Evolutionary conservation across 2,797 vertebrate species (phyloP).

Genomic region (Coregonus ussuriensis): DNA sequence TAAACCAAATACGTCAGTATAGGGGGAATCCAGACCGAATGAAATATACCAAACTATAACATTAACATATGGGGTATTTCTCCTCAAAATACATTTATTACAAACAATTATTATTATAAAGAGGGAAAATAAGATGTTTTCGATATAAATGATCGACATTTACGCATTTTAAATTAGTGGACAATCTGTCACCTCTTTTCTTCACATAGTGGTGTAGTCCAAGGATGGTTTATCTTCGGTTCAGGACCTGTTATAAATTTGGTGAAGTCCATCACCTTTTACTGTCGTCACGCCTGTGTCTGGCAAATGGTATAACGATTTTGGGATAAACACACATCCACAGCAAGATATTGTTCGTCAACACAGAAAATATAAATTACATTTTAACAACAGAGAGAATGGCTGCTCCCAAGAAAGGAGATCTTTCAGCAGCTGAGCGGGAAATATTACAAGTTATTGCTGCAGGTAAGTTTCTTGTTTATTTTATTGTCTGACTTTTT

Average conservation of each 20-base stretch:
- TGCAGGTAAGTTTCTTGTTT: conserved; percentile 68
- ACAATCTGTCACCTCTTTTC: neutral
- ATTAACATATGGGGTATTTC: neutral
- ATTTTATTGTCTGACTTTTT: neutral
- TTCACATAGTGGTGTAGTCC: conserved; percentile 41
- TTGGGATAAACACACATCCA: neutral
- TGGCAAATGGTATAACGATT: neutral
- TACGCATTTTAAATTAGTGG: neutral
- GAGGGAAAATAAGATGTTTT: too few species aligned
- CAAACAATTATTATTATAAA: neutral
- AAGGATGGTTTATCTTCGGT: conserved; percentile 8
- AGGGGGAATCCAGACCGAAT: neutral
- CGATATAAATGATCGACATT: too few species aligned
- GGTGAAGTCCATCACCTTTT: neutral
- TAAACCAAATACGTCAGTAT: conserved; percentile 21
- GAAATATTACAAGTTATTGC: conserved; percentile 78
- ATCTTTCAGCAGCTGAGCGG: conserved; percentile 78
- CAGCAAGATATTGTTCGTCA: neutral
- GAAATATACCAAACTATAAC: neutral
- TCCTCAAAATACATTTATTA: neutral
- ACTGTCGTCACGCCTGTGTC: neutral
- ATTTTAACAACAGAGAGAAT: conserved; percentile 46
- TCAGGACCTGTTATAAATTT: conserved; percentile 23
- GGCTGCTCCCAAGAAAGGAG: conserved; percentile 75
- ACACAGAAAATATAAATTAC: neutral